Conservation (phyloP, 2,888 invertebrate species). For the Choristoneura rosaceana region DNA sequence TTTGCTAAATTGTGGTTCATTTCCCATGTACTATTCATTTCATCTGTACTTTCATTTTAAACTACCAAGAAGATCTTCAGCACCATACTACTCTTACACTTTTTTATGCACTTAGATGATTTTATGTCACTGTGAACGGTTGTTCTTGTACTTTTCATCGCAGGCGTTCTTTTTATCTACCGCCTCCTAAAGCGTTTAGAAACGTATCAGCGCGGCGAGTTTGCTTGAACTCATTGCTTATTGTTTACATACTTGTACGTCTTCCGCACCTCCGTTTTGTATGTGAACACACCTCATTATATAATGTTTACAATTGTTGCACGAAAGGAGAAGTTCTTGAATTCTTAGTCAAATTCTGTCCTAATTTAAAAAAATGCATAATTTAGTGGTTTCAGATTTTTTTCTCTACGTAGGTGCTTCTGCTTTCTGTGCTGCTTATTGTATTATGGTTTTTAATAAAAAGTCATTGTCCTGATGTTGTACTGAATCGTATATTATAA, state of each 20-base stretch:
- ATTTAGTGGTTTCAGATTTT: no score
- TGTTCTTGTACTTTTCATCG: neutral
- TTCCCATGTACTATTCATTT: neutral
- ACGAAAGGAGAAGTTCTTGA: neutral
- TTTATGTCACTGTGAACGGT: slow-evolving; percentile 8
- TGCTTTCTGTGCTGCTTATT: no score
- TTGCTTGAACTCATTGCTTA: slow-evolving; percentile 37
- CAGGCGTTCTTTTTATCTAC: slow-evolving; percentile 7
- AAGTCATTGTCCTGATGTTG: no score
- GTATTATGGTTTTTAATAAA: no score
- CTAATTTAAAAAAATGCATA: neutral
- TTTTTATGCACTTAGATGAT: neutral
- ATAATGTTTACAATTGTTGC: slow-evolving; percentile 38
- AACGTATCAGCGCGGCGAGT: slow-evolving; percentile 6
- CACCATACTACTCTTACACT: neutral
- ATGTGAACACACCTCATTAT: slow-evolving; percentile 38
- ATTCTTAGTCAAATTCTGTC: neutral
- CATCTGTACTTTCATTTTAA: neutral
- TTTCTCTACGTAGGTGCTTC: no score
- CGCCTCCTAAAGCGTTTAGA: slow-evolving; percentile 20
- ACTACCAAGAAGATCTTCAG: neutral
- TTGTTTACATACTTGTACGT: slow-evolving; percentile 30
- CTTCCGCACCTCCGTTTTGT: slow-evolving; percentile 35
- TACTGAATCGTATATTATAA: no score
- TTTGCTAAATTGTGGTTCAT: neutral